Percentiles rank a stretch among this genome's conserved stretches.
These are phyloP conservation scores for Ceratoteleas bidentatus DNA, from an alignment of 1,140 invertebrate genomes.

Conservation along the genomic window DNA sequence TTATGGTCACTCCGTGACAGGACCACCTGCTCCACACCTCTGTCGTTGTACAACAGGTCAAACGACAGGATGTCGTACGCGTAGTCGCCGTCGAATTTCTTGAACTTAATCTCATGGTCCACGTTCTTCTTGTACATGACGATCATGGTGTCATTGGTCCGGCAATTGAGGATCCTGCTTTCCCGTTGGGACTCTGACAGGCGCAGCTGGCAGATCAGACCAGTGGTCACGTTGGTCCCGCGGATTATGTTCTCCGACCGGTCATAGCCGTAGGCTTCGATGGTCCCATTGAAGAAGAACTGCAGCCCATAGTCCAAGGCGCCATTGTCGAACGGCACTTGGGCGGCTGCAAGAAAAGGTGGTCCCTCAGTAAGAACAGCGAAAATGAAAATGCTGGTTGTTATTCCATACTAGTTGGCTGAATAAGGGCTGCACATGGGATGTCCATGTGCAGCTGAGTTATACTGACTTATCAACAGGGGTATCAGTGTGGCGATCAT, in stretches of 20 bases:
- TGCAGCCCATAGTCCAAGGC: background rate
- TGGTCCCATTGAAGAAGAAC: background rate
- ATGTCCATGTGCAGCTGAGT: too few species aligned
- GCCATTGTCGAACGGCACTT: constrained; percentile 8
- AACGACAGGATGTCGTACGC: constrained; percentile 1
- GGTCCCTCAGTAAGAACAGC: too few species aligned
- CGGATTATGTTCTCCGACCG: background rate
- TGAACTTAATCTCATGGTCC: background rate
- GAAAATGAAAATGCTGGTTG: too few species aligned
- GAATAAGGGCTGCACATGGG: too few species aligned
- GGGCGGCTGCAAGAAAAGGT: constrained; percentile 6
- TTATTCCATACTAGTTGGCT: too few species aligned
- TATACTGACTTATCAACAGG: constrained; percentile 9
- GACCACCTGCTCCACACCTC: constrained; percentile 8
- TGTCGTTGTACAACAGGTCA: constrained; percentile 20
- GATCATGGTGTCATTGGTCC: constrained; percentile 8
- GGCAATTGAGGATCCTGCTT: constrained; percentile 6
- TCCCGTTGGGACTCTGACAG: background rate
- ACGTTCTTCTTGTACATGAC: background rate
- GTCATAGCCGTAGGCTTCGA: background rate
- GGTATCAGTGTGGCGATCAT: constrained; percentile 8
- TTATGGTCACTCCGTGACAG: background rate
- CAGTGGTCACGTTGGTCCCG: constrained; percentile 4
- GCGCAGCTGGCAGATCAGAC: constrained; percentile 4
- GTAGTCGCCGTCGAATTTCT: constrained; percentile 10